phyloP scores from a whole-genome alignment of 30 jellyfish, hydroid and myxozoan genomes.

The Aurelia sp. region DNA sequence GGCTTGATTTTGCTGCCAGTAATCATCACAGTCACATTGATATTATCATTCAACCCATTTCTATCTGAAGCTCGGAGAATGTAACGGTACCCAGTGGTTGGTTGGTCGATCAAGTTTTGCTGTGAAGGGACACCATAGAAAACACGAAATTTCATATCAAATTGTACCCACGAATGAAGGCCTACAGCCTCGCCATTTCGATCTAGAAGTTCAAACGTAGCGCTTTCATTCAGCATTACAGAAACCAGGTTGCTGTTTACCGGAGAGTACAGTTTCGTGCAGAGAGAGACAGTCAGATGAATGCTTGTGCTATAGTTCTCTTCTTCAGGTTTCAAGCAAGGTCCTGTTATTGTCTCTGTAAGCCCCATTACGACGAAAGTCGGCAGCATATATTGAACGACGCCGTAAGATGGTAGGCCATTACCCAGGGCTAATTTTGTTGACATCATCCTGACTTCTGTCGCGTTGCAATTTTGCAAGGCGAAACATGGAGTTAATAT shows the following conservation, averaged over 20 bases:
- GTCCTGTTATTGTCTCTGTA: conserved; percentile 1
- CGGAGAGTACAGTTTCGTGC: conserved; percentile 40
- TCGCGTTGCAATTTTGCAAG: conserved; percentile 15
- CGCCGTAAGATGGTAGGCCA: conserved; percentile 42
- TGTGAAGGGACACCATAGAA: conserved; percentile 86
- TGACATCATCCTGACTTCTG: conserved; percentile 7
- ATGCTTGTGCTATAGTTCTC: not conserved
- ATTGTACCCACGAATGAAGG: conserved; percentile 84
- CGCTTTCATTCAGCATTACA: not conserved
- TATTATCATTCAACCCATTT: not conserved
- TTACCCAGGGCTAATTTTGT: conserved; percentile 1
- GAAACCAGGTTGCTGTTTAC: conserved; percentile 5
- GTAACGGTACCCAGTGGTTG: conserved; percentile 74
- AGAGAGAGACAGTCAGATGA: conserved; percentile 33
- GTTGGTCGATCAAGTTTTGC: conserved; percentile 37
- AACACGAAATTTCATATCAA: conserved; percentile 26
- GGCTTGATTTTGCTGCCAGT: conserved; percentile 44
- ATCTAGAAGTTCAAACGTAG: conserved; percentile 19
- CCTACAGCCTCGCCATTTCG: conserved; percentile 1
- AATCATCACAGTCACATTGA: conserved; percentile 23
- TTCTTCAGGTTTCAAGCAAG: not conserved
- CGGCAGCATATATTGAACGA: conserved; percentile 30
- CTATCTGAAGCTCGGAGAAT: conserved; percentile 30
- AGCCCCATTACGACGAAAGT: conserved; percentile 23
- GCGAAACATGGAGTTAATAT: conserved; percentile 49